Percentiles rank a stretch among this genome's conserved stretches.
These are phyloP conservation scores for Coptodon rendalli DNA, from an alignment of 2,113 vertebrate genomes.

Conservation along the genomic window DNA sequence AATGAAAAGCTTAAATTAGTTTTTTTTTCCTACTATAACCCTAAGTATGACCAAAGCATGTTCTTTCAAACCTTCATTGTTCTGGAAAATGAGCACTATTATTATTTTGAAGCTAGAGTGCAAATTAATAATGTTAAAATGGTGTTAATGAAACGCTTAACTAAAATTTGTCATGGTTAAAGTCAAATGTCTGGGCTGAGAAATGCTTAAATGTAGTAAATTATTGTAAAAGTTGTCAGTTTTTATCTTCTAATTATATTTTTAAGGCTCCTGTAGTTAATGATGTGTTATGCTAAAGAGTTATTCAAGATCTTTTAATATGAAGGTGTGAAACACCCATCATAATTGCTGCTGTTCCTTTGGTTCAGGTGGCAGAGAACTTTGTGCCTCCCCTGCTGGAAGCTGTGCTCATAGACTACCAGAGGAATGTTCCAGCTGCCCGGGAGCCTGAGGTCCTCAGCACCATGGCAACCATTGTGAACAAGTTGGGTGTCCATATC, in stretches of 20 bases:
- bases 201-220: not conserved
- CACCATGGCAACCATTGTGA: slow-evolving; percentile 99
- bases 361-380: slow-evolving; percentile 90
- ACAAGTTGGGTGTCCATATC: slow-evolving; percentile 96
- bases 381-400: slow-evolving; percentile 98
- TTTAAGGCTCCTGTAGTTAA: not conserved
- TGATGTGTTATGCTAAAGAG: not conserved
- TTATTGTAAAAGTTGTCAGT: not conserved
- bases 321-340: not conserved
- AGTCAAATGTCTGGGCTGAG: not conserved
- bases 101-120: not conserved
- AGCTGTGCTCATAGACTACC: slow-evolving; percentile 98
- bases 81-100: not conserved
- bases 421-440: slow-evolving; percentile 95
- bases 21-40: not conserved
- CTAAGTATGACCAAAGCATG: not conserved
- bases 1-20: not conserved
- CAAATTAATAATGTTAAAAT: not conserved
- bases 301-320: not conserved
- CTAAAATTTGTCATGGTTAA: not conserved
- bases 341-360: not conserved
- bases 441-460: slow-evolving; percentile 98
- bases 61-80: not conserved
- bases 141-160: not conserved
- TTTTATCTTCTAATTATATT: not conserved